Evolutionary conservation across 1,140 invertebrate species (phyloP), one percentile per base, ranked within the genome.

Genomic region (Araneus ventricosus): DNA sequence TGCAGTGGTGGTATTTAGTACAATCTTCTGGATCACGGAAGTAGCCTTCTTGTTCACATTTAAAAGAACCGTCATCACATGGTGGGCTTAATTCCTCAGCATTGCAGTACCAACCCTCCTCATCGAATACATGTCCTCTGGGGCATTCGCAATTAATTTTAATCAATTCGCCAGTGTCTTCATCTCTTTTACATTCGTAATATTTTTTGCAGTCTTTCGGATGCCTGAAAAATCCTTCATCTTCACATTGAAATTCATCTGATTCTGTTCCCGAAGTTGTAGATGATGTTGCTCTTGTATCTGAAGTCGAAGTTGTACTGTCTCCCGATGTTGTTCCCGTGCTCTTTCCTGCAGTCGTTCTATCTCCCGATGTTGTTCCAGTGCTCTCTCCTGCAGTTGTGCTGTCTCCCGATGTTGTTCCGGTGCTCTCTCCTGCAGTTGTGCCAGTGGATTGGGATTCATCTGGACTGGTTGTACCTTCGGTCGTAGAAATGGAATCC

Each of bases 1-100:
- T 87, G 75, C 94, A 94, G 4, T 84, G 89, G 59, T 90, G 88
- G 41, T 94, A 94, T 27, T 45, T 79, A 6, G 75, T 52, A n/a
- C 94, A 94, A n/a, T 94, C 93, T 75, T 94, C 91, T n/a, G 94
- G 93, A 84, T 94, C 93, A 37, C 94, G 80, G 87, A 94, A 94
- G 34, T 93, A 94, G 7, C 94, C 94, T 57, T 93, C 93, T 88
- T 87, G 75, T 22, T 30, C 37, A 52, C 94, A 94, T 70, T 86
- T 84, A 52, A 84, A 93, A 2, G 92, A 91, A 37, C 70, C 27
- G 10, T 59, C 86, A 14, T 94, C 45, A 96, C 41, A 97, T 97
- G 94, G 97, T 97, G 94, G 97, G 97, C 67, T 96, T 95, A 97
- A 96, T 0, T 97, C 93, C n/a, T 94, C 93, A 70, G 94, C 94